Conservation (phyloP, 2,113 vertebrate species). For the Ovibos moschatus region DNA sequence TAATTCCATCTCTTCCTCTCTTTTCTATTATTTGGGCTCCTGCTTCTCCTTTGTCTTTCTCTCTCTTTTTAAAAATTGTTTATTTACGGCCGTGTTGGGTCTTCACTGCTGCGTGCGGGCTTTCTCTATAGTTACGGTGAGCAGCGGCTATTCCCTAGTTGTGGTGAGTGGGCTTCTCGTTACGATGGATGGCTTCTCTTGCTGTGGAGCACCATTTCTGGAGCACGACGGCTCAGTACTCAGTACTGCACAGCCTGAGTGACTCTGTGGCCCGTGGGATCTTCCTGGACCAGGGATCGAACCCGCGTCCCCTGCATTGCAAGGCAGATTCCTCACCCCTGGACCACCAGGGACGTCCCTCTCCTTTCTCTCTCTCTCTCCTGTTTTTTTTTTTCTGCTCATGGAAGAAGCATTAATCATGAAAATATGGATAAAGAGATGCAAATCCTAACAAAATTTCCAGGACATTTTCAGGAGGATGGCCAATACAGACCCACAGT, state of each 20-base stretch:
- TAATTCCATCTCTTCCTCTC: neutral
- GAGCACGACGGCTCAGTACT: neutral
- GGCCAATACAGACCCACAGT: rapidly evolving
- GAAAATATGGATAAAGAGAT: neutral
- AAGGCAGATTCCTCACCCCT: neutral
- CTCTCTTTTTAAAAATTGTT: neutral
- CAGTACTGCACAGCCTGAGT: rapidly evolving
- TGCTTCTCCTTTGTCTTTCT: rapidly evolving
- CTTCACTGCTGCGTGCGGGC: neutral
- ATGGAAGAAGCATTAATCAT: neutral
- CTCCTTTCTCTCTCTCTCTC: neutral
- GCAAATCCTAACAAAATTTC: neutral
- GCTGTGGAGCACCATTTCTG: neutral
- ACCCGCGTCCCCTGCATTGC: rapidly evolving
- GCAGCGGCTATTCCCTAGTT: rapidly evolving
- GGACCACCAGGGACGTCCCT: neutral
- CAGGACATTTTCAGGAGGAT: neutral
- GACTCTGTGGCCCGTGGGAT: rapidly evolving
- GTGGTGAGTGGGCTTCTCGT: rapidly evolving
- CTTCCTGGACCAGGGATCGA: neutral
- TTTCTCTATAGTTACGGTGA: neutral
- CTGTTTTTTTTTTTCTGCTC: neutral
- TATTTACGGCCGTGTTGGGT: rapidly evolving
- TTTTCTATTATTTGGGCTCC: neutral
- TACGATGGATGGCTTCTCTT: neutral